Evolutionary conservation across 2,888 invertebrate species (phyloP).

Genomic region (Allygus modestus): DNA sequence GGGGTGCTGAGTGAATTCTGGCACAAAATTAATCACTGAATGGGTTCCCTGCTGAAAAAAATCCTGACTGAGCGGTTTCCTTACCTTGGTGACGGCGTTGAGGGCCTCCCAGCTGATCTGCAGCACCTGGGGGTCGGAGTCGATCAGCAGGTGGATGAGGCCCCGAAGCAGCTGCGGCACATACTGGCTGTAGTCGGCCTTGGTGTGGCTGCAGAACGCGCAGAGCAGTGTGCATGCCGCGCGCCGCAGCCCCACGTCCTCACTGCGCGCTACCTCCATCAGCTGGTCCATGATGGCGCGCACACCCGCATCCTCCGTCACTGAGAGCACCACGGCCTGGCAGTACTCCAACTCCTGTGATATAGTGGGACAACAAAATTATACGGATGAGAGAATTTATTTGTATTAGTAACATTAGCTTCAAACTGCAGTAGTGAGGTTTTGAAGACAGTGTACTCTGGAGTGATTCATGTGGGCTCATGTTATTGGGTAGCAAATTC

Average conservation of each 20-base stretch:
- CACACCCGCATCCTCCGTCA: constrained; percentile 92
- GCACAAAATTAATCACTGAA: no score
- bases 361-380: constrained; percentile 59
- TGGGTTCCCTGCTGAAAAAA: no score
- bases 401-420: no score
- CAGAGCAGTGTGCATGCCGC: constrained; percentile 93
- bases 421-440: no score
- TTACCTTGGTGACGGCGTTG: constrained; percentile 89
- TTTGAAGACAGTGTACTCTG: no score
- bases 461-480: no score
- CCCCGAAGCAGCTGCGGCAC: constrained; percentile 93
- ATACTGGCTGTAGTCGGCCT: constrained; percentile 92
- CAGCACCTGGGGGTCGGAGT: constrained; percentile 87
- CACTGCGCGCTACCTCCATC: constrained; percentile 85
- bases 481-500: no score
- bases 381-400: no score
- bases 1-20: no score
- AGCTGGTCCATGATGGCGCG: constrained; percentile 92
- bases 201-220: constrained; percentile 93
- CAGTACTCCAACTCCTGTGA: constrained; percentile 92
- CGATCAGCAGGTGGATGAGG: constrained; percentile 90
- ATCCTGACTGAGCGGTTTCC: no score
- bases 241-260: constrained; percentile 81
- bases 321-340: constrained; percentile 94
- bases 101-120: constrained; percentile 95